Evolutionary conservation across 2,797 vertebrate genomes (phyloP).

Genomic region (Phoebastria nigripes): DNA sequence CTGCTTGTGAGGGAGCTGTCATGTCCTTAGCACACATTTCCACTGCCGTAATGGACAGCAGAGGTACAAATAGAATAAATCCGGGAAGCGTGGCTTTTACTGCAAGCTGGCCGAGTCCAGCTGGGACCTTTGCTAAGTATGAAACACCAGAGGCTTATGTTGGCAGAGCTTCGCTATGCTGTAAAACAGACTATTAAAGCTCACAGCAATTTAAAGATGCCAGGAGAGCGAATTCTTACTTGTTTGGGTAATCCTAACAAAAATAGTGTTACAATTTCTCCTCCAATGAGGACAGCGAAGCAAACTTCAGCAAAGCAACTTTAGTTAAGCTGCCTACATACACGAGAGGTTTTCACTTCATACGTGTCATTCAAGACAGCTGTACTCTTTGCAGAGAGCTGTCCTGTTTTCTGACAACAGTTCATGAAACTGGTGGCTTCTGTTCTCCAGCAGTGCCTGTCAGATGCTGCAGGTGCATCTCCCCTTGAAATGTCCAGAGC

Average conservation of each 20-base stretch:
- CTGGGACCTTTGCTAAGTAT: background rate
- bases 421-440: background rate
- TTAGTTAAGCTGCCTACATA: background rate
- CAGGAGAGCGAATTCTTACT: background rate
- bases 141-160: background rate
- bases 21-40: background rate
- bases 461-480: background rate
- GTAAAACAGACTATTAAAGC: background rate
- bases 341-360: accelerated
- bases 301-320: no score
- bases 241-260: background rate
- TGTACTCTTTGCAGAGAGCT: background rate
- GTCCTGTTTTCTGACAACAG: accelerated
- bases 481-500: background rate
- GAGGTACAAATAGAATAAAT: background rate
- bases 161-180: constrained; percentile 7
- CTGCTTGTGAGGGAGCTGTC: background rate
- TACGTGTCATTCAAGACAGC: background rate
- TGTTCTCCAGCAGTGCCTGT: background rate
- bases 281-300: background rate
- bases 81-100: background rate
- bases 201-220: background rate
- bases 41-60: background rate
- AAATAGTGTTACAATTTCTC: background rate
- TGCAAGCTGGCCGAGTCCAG: background rate